These are phyloP conservation scores for Camponotus vicinus DNA, from an alignment of 1,140 invertebrate species.

Conservation along the genomic window DNA sequence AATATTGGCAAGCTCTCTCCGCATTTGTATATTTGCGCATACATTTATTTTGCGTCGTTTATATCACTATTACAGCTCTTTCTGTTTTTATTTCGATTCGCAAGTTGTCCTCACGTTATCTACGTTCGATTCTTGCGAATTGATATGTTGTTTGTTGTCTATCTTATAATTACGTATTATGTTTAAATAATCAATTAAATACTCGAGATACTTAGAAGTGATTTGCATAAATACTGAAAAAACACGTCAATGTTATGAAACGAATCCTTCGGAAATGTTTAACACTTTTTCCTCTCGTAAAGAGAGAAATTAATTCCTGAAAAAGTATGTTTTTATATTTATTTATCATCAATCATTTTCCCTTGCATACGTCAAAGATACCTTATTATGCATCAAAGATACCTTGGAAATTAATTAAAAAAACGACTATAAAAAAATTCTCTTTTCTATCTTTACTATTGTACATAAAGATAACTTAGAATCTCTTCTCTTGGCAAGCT, in stretches of 20 bases:
- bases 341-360: too few relatives aligned
- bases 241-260: neutral
- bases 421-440: too few relatives aligned
- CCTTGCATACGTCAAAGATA: too few relatives aligned
- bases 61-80: neutral
- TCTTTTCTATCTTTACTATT: neutral
- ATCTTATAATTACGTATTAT: too few relatives aligned
- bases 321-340: neutral
- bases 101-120: neutral
- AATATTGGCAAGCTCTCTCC: neutral
- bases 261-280: slow-evolving; percentile 7
- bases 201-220: neutral
- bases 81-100: too few relatives aligned
- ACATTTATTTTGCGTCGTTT: neutral
- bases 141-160: neutral
- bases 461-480: neutral
- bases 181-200: slow-evolving; percentile 9
- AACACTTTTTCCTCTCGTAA: neutral
- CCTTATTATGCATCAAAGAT: too few relatives aligned
- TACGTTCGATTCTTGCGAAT: neutral
- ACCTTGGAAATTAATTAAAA: too few relatives aligned
- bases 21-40: slow-evolving; percentile 29
- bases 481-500: neutral
- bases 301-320: neutral
- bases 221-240: slow-evolving; percentile 13